Evolutionary conservation across 2,113 vertebrate genomes (phyloP).

Genomic region (Ageneiosus marmoratus): DNA sequence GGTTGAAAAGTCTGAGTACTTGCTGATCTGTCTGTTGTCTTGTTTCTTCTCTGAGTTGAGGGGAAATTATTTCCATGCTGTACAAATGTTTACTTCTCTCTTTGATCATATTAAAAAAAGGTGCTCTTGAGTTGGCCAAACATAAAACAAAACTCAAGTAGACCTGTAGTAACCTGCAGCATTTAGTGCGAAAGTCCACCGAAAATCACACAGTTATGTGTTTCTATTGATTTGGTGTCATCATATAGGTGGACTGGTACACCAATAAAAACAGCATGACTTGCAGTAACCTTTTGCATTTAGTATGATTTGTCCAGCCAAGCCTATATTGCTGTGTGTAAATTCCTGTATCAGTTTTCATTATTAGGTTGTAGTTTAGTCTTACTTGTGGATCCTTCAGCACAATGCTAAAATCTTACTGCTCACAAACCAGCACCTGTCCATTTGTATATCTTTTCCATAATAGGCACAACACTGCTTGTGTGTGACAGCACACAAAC

Average conservation of each 20-base stretch:
- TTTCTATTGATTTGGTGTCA: neutral
- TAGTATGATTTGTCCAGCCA: neutral
- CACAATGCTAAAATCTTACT: constrained; percentile 2
- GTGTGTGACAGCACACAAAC: neutral
- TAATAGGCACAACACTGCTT: neutral
- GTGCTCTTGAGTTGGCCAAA: neutral
- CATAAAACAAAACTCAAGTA: neutral
- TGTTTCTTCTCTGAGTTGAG: neutral
- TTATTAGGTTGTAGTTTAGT: neutral
- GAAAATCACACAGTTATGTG: no score
- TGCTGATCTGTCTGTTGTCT: neutral
- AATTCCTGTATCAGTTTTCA: neutral
- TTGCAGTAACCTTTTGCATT: neutral
- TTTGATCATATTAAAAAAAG: neutral
- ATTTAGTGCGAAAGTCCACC: constrained; percentile 1
- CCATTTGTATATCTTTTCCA: constrained; percentile 23
- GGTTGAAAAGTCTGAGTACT: neutral
- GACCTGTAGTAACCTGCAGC: neutral
- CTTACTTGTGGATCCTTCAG: neutral
- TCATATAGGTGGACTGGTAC: neutral
- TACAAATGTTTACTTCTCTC: neutral
- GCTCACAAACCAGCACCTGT: neutral
- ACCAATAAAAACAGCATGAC: no score
- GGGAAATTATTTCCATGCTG: neutral
- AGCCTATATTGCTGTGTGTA: neutral